Base-by-base conservation (phyloP, 2,888 invertebrate genomes). In the Pheosia gnoma region DNA sequence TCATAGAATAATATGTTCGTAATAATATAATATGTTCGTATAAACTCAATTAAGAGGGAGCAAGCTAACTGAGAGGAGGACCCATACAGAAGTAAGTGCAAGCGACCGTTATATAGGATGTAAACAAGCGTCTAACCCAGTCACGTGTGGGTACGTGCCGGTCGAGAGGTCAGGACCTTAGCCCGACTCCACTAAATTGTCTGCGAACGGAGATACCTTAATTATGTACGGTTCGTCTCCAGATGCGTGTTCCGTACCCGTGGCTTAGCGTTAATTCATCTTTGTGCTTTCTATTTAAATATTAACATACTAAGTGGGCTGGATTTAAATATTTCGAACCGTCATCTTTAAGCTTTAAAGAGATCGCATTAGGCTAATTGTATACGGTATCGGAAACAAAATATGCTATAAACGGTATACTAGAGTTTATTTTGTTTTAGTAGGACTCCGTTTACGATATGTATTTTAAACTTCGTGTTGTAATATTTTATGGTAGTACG, bases 161-260 rank as follows among this genome's bases (percentile, higher is more conserved):
- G 81, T 79, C 75, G 77, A 72, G 75, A 84, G 86, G 85, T 87
- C 83, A 81, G 72, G 80, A 79, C 74, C 78, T 74, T 79, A 77
- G 66, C 79, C 71, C 71, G 66, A 59, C 71, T 77, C 77, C 77
- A 83, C 80, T 85, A 85, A 84, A 87, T 85, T 79, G 82, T 84
- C 82, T 82, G 78, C 75, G 79, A 82, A 82, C 76, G 69, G 71
- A 68, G 65, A 72, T 53, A 66, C 73, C 72, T 79, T 66, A 74
- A 76, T 77, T 81, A 79, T 81, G 80, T 80, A 84, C 75, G 71
- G 75, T 77, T 79, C 78, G 69, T 60, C 70, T 67, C 66, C 70
- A 77, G 76, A 80, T 79, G 61, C 59, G 61, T 7, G 9, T 43
- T 9, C 54, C 54, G 68, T 63, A 62, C 3, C 4, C 51, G 25